Conservation (phyloP, 2,888 invertebrate genomes). For the Molorchus minor region DNA sequence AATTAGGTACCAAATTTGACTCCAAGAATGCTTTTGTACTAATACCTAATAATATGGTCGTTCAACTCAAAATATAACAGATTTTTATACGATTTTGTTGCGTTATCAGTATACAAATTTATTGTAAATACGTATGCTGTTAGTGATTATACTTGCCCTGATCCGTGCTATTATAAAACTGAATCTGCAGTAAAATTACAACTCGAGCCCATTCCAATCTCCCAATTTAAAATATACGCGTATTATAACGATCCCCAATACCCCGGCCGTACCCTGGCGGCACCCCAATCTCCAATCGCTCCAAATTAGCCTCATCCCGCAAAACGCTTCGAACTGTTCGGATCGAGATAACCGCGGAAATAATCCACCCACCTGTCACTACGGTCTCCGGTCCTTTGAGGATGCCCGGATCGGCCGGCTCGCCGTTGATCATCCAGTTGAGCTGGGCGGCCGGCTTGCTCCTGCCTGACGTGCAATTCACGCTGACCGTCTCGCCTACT, state of each 20-base stretch:
- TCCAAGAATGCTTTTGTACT: no score
- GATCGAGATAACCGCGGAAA: not conserved
- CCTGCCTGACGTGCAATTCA: slow-evolving; percentile 85
- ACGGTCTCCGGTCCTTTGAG: slow-evolving; percentile 65
- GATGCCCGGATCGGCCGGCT: slow-evolving; percentile 68
- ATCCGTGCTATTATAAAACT: no score
- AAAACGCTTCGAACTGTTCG: not conserved
- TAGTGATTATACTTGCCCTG: no score
- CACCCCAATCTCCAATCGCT: not conserved
- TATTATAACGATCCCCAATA: not conserved
- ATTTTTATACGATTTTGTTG: no score
- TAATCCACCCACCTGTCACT: slow-evolving; percentile 54
- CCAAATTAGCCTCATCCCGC: not conserved
- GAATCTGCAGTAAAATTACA: no score
- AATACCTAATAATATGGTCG: no score
- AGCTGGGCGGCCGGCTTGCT: slow-evolving; percentile 85
- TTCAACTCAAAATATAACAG: no score
- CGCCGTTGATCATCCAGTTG: slow-evolving; percentile 88
- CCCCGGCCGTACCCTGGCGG: not conserved
- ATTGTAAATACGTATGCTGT: no score
- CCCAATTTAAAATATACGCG: not conserved
- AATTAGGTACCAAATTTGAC: no score
- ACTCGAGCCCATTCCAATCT: not conserved
- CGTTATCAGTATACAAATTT: no score
- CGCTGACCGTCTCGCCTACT: slow-evolving; percentile 81